These are phyloP conservation scores for Furnarius figulus DNA, from an alignment of 2,113 vertebrate genomes.

Conservation along the genomic window DNA sequence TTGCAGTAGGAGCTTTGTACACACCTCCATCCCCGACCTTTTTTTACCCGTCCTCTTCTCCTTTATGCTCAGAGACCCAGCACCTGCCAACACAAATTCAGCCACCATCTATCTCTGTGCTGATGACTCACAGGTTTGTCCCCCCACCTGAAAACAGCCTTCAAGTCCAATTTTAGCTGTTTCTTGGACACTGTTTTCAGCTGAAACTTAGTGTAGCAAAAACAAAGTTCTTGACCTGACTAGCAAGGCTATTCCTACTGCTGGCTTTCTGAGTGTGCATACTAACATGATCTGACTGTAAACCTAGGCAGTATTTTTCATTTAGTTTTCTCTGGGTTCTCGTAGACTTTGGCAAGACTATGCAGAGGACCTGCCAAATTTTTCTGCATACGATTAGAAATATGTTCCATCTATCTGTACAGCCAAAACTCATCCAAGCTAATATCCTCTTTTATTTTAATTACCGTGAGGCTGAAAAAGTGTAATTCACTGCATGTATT, in stretches of 20 bases:
- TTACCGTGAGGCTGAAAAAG: not conserved
- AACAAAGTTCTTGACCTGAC: not conserved
- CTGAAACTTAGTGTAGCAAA: not conserved
- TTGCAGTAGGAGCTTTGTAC: not conserved
- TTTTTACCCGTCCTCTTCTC: not conserved
- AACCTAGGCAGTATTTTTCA: not conserved
- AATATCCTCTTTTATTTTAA: slow-evolving; percentile 1
- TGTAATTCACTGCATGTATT: not conserved
- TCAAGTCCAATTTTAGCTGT: slow-evolving; percentile 6
- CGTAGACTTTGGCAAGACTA: not conserved
- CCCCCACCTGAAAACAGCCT: slow-evolving; percentile 1
- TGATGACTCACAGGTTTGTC: slow-evolving; percentile 33
- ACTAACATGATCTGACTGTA: not conserved
- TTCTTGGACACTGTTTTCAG: not conserved
- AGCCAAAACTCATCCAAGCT: not conserved
- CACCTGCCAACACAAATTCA: slow-evolving; percentile 16
- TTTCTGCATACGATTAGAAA: not conserved
- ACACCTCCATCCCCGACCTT: not conserved
- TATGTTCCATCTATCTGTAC: not conserved
- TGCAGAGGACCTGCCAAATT: not conserved
- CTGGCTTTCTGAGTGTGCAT: not conserved
- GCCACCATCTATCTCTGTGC: not conserved
- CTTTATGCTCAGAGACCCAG: not conserved
- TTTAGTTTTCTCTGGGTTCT: not conserved
- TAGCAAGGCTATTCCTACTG: not conserved